Evolutionary conservation across 2,888 invertebrate genomes (phyloP), one percentile per base, ranked within the genome.

Genomic region (Drosophila limbata): DNA sequence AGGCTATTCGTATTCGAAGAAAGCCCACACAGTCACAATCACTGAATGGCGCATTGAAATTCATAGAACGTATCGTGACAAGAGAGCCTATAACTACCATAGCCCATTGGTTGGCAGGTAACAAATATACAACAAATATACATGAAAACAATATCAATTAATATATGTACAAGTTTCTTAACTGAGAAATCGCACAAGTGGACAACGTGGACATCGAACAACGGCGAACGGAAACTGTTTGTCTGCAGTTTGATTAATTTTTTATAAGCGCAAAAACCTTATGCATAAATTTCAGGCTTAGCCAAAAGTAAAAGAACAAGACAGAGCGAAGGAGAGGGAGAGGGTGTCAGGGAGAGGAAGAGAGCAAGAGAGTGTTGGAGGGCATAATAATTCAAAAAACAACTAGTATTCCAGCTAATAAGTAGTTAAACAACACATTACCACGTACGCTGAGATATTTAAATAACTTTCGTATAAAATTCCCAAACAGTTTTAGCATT

Each of bases 11-110:
- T 33, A 44, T 53, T 77, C 71, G 74, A 85, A 77, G 85, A 90
- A 90, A 88, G 84, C 88, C 83, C 89, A 80, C 87, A 90, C 88
- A 90, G 84, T 28, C 52, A 17, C 52, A 28, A n/a, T n/a, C 88
- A 81, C 77, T 45, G n/a, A 57, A 48, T 81, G 79, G 77, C 80
- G 74, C 84, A 77, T 77, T 79, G 80, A 77, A 80, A 77, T 79
- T 71, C 80, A 77, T 57, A 64, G 51, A 77, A 77, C 81, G 81
- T 71, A 59, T 55, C 39, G 60, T 55, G 62, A 56, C 52, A 68
- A 44, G 55, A 59, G 73, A 57, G 28, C 60, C 44, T 62, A 73
- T 77, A 56, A 47, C 48, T 39, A 47, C 25, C 35, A 19, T 21
- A 35, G 40, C 37, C 59, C 28, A 69, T 31, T 67, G 68, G 40